These are phyloP conservation scores for Mamestra configurata DNA, from an alignment of 1,140 invertebrate genomes.

Conservation along the genomic window DNA sequence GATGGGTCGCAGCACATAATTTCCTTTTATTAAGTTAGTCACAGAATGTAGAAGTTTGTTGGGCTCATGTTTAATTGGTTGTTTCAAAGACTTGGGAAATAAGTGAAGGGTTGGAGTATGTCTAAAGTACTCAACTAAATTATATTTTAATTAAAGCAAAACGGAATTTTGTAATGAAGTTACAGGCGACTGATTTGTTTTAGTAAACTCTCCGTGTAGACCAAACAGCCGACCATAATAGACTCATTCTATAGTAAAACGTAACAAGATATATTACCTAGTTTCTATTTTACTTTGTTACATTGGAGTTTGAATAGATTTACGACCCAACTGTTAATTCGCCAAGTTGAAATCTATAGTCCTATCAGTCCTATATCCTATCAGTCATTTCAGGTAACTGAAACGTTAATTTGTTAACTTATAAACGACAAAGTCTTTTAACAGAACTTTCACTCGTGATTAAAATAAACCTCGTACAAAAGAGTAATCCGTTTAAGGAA, in stretches of 20 bases:
- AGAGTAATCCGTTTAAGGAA: slow-evolving; percentile 62
- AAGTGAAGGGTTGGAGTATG: slow-evolving; percentile 46
- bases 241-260: too few relatives aligned
- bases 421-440: slow-evolving; percentile 53
- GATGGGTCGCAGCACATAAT: slow-evolving; percentile 82
- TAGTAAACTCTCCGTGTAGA: too few relatives aligned
- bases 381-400: not conserved
- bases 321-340: not conserved
- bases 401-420: slow-evolving; percentile 46
- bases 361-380: too few relatives aligned
- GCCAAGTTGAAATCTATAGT: not conserved
- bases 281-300: not conserved
- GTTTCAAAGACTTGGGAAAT: slow-evolving; percentile 63
- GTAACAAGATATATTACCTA: too few relatives aligned
- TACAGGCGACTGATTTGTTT: slow-evolving; percentile 22
- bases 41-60: slow-evolving; percentile 79
- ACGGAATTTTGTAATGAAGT: slow-evolving; percentile 30
- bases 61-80: slow-evolving; percentile 76
- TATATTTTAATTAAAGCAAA: slow-evolving; percentile 44
- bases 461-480: slow-evolving; percentile 61
- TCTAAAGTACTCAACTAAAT: slow-evolving; percentile 42
- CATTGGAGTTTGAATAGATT: not conserved
- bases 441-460: slow-evolving; percentile 55
- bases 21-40: slow-evolving; percentile 83
- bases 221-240: too few relatives aligned